phyloP scores from a whole-genome alignment of 1,140 invertebrate species.

The Heterodera schachtii region DNA sequence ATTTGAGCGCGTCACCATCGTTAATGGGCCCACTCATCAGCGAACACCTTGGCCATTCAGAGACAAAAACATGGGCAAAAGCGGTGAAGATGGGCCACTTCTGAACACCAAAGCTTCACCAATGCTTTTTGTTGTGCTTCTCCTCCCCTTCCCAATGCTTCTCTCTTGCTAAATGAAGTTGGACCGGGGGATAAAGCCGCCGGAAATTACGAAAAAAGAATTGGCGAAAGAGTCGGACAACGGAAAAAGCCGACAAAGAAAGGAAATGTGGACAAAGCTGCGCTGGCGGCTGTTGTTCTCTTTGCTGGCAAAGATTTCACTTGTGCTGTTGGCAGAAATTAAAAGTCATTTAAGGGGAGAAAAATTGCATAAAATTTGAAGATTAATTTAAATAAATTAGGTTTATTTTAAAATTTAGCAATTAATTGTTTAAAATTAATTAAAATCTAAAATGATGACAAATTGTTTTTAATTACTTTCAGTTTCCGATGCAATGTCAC shows the following conservation, averaged over 20 bases:
- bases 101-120: no score
- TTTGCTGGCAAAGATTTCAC: neutral
- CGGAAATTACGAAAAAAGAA: neutral
- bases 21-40: neutral
- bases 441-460: no score
- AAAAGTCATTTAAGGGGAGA: slow-evolving; percentile 17
- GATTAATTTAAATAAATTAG: no score
- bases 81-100: no score
- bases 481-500: no score
- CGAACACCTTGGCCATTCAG: neutral
- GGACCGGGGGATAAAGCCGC: neutral
- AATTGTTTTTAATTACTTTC: no score
- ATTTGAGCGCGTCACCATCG: neutral
- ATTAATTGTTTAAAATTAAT: no score
- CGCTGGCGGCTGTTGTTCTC: neutral
- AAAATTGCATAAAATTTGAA: no score
- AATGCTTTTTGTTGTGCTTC: no score
- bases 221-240: neutral
- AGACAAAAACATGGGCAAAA: no score
- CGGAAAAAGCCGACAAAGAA: neutral
- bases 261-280: neutral
- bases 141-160: no score
- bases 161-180: neutral
- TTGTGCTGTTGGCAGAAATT: neutral
- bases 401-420: no score